Conservation (phyloP, 1,140 invertebrate genomes). For the Bombus superbus region DNA sequence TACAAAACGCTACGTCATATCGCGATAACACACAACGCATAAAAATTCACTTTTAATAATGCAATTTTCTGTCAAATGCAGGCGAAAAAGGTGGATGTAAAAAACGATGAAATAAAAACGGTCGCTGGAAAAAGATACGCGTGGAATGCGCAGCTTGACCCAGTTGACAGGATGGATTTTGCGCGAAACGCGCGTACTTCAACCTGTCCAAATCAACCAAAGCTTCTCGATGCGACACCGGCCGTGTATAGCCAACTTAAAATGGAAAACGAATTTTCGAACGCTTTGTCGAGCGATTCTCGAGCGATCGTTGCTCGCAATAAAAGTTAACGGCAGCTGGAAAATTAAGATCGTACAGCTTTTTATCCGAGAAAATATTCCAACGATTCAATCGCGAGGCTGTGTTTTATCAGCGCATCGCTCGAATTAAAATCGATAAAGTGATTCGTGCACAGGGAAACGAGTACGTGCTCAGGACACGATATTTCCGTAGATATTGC, state of each 20-base stretch:
- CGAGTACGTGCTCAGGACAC: background rate
- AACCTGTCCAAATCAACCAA: constrained; percentile 66
- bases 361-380: constrained; percentile 6
- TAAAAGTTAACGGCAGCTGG: background rate
- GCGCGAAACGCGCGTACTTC: constrained; percentile 60
- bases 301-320: background rate
- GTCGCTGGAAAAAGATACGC: constrained; percentile 54
- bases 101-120: constrained; percentile 42
- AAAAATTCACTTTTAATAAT: constrained; percentile 46
- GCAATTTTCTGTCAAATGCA: constrained; percentile 42
- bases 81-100: constrained; percentile 21
- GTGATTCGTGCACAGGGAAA: constrained; percentile 22
- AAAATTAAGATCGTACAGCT: constrained; percentile 28
- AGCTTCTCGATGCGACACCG: constrained; percentile 56
- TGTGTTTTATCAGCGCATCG: background rate
- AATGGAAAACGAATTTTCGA: constrained; percentile 62
- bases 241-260: constrained; percentile 50
- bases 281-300: constrained; percentile 42
- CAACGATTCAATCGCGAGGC: constrained; percentile 10
- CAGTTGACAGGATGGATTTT: constrained; percentile 59
- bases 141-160: constrained; percentile 61
- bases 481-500: constrained; percentile 30
- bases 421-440: constrained; percentile 34
- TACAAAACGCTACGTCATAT: background rate
- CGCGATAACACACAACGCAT: constrained; percentile 6